phyloP scores from a whole-genome alignment of 2,888 invertebrate genomes.

The Atethmia centrago region DNA sequence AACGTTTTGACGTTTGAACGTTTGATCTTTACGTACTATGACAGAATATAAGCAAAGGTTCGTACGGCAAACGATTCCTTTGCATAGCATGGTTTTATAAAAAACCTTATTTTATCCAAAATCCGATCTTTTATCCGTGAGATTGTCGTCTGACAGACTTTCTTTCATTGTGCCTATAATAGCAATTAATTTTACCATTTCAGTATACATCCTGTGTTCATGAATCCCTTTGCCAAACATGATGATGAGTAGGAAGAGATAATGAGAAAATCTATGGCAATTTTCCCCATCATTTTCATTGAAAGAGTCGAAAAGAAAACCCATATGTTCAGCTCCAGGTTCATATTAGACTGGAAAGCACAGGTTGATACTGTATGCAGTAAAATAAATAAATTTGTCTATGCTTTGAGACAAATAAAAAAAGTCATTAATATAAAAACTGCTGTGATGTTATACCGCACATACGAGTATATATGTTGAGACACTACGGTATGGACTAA shows the following conservation, averaged over 20 bases:
- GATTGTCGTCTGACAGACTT: background rate
- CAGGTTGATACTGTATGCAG: too few species aligned
- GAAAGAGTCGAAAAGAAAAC: background rate
- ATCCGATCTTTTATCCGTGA: background rate
- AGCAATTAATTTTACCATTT: too few species aligned
- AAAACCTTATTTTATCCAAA: background rate
- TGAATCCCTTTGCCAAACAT: background rate
- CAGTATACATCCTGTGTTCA: background rate
- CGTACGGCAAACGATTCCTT: slow-evolving; percentile 12
- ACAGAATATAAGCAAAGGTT: slow-evolving; percentile 8
- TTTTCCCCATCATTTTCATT: background rate
- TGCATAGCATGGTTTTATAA: background rate
- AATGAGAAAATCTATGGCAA: too few species aligned
- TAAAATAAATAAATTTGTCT: too few species aligned
- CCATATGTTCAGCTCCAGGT: background rate
- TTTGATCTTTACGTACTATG: slow-evolving; percentile 38
- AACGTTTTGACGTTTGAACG: slow-evolving; percentile 27
- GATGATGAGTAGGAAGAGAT: background rate
- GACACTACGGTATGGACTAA: too few species aligned
- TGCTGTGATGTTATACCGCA: too few species aligned
- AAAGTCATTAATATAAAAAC: too few species aligned
- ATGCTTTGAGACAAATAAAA: too few species aligned
- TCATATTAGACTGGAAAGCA: too few species aligned
- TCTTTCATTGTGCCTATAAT: too few species aligned
- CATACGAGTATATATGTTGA: too few species aligned